A percentile compares a stretch with the other conserved stretches of the same genome.
Conservation (phyloP, 2,113 vertebrate species). For the Alexandromys fortis region DNA sequence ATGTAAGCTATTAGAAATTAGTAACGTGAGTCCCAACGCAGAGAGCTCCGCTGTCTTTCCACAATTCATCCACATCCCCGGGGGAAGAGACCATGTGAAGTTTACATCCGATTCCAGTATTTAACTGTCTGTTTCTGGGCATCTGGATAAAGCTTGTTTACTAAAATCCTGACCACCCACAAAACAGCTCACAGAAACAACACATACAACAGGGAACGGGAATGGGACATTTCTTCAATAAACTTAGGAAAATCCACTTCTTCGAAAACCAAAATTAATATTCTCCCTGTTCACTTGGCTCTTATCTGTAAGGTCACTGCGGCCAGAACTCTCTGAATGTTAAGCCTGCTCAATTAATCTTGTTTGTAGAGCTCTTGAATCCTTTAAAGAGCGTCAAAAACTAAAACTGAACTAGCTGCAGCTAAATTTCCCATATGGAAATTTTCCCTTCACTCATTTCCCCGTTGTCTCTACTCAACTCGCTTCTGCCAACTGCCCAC, state of each 20-base stretch:
- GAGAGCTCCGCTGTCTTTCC: neutral
- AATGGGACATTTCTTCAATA: slow-evolving; percentile 56
- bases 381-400: slow-evolving; percentile 76
- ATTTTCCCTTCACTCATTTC: neutral
- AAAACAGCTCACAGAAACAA: slow-evolving; percentile 18
- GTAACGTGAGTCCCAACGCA: neutral
- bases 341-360: slow-evolving; percentile 77
- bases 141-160: slow-evolving; percentile 51
- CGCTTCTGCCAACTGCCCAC: too few relatives aligned
- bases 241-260: slow-evolving; percentile 45
- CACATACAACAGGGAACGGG: slow-evolving; percentile 49
- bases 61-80: neutral
- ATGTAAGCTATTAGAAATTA: neutral
- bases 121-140: slow-evolving; percentile 35
- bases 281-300: slow-evolving; percentile 58
- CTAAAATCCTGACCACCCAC: slow-evolving; percentile 40
- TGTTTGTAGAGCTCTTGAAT: slow-evolving; percentile 70
- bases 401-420: slow-evolving; percentile 63
- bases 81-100: neutral
- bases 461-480: neutral
- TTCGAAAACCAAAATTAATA: slow-evolving; percentile 73
- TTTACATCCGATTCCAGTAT: slow-evolving; percentile 10
- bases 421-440: neutral
- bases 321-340: slow-evolving; percentile 57
- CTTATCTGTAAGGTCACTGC: slow-evolving; percentile 64